A percentile compares a stretch with the other conserved stretches of the same genome.
Conservation (phyloP, 2,113 vertebrate species). For the Machaerirhynchus nigripectus region DNA sequence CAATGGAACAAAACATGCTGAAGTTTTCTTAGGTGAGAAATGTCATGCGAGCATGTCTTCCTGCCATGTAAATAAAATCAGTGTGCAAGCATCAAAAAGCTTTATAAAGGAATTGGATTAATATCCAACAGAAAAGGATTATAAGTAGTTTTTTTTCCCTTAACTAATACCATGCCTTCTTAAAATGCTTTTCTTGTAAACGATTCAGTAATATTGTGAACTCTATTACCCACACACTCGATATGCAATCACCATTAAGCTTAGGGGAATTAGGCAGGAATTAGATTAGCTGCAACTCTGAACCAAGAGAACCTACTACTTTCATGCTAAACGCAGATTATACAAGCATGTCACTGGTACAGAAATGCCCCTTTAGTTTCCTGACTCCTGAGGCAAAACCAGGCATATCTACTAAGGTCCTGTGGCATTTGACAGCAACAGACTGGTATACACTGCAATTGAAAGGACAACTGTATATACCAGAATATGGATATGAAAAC, state of each 20-base stretch:
- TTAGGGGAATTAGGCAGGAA: not conserved
- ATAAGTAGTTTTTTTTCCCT: fast-evolving
- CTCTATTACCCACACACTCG: not conserved
- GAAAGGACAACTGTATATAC: not conserved
- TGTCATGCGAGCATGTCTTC: not conserved
- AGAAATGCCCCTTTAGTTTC: not conserved
- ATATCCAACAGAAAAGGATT: not conserved
- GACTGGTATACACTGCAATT: not conserved
- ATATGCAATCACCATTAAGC: not conserved
- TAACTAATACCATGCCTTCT: not conserved
- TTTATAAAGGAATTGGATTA: not conserved
- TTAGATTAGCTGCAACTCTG: not conserved
- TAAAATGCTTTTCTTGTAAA: not conserved
- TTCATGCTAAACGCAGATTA: not conserved
- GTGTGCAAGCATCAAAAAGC: not conserved
- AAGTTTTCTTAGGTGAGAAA: not conserved
- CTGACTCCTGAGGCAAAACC: not conserved
- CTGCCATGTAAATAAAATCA: not conserved
- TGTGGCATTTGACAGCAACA: not conserved
- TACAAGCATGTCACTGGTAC: not conserved
- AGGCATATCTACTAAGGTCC: not conserved
- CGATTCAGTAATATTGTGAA: not conserved
- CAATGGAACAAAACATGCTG: not conserved
- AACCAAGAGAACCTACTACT: not conserved
- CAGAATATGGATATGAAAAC: not conserved